Conservation (phyloP, 2,113 vertebrate genomes). For the Turdus rufiventris region DNA sequence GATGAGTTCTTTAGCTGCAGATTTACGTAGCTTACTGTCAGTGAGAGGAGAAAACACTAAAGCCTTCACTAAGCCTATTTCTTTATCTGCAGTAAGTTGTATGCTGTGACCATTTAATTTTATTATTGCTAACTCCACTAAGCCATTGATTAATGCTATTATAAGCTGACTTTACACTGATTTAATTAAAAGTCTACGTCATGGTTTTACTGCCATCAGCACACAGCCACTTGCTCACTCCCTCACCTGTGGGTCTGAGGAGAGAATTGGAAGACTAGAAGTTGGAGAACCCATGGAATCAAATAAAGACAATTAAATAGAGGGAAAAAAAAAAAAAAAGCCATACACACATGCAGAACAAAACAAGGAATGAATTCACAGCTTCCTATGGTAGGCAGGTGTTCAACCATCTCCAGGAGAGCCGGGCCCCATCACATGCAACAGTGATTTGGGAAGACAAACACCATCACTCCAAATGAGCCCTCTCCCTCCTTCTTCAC, state of each 20-base stretch:
- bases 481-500: too few relatives aligned
- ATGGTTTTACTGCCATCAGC: not conserved
- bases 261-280: not conserved
- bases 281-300: not conserved
- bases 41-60: not conserved
- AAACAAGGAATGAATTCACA: not conserved
- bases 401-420: not conserved
- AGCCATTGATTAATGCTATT: not conserved
- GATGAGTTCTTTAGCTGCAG: not conserved
- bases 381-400: not conserved
- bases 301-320: not conserved
- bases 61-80: not conserved
- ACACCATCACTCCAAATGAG: not conserved
- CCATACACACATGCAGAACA: not conserved
- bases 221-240: not conserved
- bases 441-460: not conserved
- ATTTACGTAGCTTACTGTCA: not conserved
- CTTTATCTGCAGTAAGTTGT: not conserved
- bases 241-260: not conserved
- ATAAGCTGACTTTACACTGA: not conserved
- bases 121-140: not conserved
- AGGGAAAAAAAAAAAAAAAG: not conserved
- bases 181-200: not conserved
- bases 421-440: fast-evolving
- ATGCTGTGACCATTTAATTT: slow-evolving; percentile 4